Evolutionary conservation across 2,888 invertebrate species (phyloP).

Genomic region (Tipula unca): DNA sequence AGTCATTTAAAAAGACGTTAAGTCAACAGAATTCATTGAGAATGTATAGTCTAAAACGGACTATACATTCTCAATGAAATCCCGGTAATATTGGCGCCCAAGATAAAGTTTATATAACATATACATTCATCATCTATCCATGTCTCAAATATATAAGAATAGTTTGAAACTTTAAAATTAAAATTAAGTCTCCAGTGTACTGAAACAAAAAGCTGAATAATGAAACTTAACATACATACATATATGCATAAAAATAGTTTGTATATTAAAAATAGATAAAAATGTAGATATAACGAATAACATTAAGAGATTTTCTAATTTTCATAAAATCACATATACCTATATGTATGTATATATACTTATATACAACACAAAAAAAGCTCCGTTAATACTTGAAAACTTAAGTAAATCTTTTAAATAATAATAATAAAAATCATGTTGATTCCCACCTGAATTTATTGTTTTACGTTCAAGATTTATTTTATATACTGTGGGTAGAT

Average conservation of each 20-base stretch:
- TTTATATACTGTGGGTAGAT: not conserved
- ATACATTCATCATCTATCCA: no score
- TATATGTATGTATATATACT: no score
- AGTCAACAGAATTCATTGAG: no score
- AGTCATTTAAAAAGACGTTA: no score
- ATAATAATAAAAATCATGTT: constrained; percentile 8
- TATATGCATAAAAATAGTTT: not conserved
- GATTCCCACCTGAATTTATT: constrained; percentile 14
- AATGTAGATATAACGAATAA: not conserved
- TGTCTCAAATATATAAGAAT: no score
- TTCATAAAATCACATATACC: not conserved
- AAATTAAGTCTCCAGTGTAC: not conserved
- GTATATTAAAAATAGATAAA: not conserved
- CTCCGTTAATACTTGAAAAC: not conserved
- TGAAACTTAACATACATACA: not conserved
- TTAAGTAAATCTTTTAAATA: constrained; percentile 14
- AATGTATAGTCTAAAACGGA: no score
- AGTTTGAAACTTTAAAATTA: not conserved
- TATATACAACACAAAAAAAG: not conserved
- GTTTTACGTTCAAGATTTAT: not conserved
- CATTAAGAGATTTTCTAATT: not conserved
- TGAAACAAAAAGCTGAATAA: not conserved
- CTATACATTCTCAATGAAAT: no score
- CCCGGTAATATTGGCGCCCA: no score
- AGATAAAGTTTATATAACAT: no score